These are phyloP conservation scores for Diorhabda elongata DNA, from an alignment of 1,140 invertebrate genomes.

Conservation along the genomic window DNA sequence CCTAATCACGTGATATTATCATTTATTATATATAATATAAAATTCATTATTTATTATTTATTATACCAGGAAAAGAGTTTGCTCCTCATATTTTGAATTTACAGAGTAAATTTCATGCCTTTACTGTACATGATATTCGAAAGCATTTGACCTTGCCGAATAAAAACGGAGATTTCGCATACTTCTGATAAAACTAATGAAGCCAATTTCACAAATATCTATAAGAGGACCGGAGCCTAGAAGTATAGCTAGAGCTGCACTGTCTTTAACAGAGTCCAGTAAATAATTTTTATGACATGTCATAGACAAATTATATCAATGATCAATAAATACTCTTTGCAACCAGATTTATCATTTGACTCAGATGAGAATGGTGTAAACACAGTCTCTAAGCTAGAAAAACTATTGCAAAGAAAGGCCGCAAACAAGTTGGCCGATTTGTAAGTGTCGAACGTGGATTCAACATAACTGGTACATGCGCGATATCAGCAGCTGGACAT, in stretches of 20 bases:
- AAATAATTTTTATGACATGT: slow-evolving; percentile 25
- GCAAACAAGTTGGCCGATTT: slow-evolving; percentile 34
- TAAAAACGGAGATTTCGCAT: no score
- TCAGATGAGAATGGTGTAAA: slow-evolving; percentile 48
- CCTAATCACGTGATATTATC: no score
- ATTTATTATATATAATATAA: no score
- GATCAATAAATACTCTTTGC: not conserved
- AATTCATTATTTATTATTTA: no score
- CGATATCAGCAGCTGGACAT: slow-evolving; percentile 10
- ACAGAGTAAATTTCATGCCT: slow-evolving; percentile 27
- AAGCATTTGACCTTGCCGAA: not conserved
- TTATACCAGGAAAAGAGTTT: slow-evolving; percentile 21
- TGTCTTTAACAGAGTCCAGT: slow-evolving; percentile 39
- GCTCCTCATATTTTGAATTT: slow-evolving; percentile 20
- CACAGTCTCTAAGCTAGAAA: slow-evolving; percentile 43
- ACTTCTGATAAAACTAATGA: not conserved
- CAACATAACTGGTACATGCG: slow-evolving; percentile 26
- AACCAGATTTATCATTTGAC: slow-evolving; percentile 44
- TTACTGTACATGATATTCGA: slow-evolving; percentile 24
- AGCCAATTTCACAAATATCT: slow-evolving; percentile 28
- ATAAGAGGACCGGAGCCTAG: slow-evolving; percentile 30
- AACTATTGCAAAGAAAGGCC: slow-evolving; percentile 45
- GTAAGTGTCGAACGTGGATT: not conserved
- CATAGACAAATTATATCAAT: not conserved
- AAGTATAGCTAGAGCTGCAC: slow-evolving; percentile 33